Percentiles rank a stretch among this genome's conserved stretches.
Conservation (phyloP, 2,113 vertebrate genomes). For the Zonotrichia leucophrys region DNA sequence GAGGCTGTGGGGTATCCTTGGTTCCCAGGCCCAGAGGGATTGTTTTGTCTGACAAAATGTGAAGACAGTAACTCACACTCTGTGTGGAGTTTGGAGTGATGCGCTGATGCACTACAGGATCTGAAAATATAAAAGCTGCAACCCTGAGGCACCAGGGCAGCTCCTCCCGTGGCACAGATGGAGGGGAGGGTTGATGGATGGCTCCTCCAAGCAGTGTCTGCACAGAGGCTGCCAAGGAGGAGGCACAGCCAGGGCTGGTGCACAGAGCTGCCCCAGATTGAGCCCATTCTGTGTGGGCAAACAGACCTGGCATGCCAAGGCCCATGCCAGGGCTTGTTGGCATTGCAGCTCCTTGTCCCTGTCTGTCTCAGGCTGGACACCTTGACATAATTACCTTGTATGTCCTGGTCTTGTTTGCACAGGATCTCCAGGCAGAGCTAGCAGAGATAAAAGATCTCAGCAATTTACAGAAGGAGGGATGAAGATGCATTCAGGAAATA, state of each 20-base stretch:
- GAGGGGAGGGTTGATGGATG: not conserved
- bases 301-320: not conserved
- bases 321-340: not conserved
- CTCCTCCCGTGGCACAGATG: not conserved
- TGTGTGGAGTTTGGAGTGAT: not conserved
- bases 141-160: not conserved
- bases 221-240: not conserved
- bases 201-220: not conserved
- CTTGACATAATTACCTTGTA: not conserved
- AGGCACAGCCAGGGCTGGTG: not conserved
- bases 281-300: not conserved
- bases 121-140: not conserved
- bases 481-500: conserved; percentile 17
- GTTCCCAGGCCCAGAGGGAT: rapidly evolving
- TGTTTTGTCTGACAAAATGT: not conserved
- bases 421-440: conserved; percentile 12
- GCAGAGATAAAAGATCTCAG: not conserved
- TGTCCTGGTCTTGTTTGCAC: not conserved
- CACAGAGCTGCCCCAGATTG: not conserved
- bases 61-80: not conserved
- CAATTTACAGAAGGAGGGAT: not conserved
- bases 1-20: not conserved
- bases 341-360: not conserved
- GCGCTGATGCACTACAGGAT: not conserved
- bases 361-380: conserved; percentile 12